phyloP scores from a whole-genome alignment of 2,113 vertebrate species.

The Ophthalmolycus amberensis region DNA sequence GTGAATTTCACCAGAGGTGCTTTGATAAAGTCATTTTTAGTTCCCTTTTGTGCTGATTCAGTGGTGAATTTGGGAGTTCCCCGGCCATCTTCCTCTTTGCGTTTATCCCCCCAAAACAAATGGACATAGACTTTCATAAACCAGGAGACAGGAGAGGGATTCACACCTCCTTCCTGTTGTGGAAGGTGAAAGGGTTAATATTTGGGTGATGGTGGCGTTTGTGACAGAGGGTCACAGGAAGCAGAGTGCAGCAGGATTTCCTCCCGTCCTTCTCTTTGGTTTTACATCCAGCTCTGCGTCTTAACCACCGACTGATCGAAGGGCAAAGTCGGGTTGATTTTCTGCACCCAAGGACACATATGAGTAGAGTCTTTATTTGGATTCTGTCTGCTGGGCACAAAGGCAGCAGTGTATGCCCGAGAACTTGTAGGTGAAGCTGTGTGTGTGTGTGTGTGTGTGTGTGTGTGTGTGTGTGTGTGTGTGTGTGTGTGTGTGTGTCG shows the following conservation, averaged over 20 bases:
- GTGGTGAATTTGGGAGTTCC: conserved; percentile 6
- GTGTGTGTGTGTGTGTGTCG: conserved; percentile 10
- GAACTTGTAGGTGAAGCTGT: conserved; percentile 52
- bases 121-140: neutral
- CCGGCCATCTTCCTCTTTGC: conserved; percentile 1
- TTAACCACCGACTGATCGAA: conserved; percentile 47
- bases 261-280: conserved; percentile 46
- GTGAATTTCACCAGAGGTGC: neutral
- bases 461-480: conserved; percentile 12
- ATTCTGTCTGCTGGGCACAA: conserved; percentile 52
- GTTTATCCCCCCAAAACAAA: conserved; percentile 9
- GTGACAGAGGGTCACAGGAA: conserved; percentile 73
- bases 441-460: conserved; percentile 26
- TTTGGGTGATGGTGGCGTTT: conserved; percentile 1
- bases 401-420: conserved; percentile 60
- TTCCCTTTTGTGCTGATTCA: neutral
- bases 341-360: conserved; percentile 52
- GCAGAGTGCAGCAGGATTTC: conserved; percentile 73
- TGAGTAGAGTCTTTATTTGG: conserved; percentile 67
- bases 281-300: conserved; percentile 44
- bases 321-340: conserved; percentile 54
- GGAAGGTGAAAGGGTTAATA: conserved; percentile 25
- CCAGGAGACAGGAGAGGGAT: conserved; percentile 5
- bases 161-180: conserved; percentile 61
- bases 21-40: neutral